Percentiles rank a stretch among this genome's conserved stretches.
Evolutionary conservation across 2,797 vertebrate species (phyloP).

Genomic region (Microtus californicus): DNA sequence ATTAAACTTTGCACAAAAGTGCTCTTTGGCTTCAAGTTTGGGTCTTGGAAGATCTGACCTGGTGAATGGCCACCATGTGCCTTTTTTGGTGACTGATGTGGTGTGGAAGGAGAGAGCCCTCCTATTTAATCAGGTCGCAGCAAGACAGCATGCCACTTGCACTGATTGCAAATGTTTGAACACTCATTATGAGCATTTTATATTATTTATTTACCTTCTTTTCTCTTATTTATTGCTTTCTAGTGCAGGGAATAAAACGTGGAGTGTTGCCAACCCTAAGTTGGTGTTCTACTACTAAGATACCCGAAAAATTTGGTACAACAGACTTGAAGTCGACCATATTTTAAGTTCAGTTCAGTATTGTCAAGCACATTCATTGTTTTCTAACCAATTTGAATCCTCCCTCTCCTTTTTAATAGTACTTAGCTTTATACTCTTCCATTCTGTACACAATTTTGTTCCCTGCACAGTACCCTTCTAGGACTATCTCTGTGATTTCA

Average conservation of each 20-base stretch:
- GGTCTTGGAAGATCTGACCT: background rate
- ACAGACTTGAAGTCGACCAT: background rate
- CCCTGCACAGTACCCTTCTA: background rate
- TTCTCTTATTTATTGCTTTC: background rate
- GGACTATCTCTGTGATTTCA: background rate
- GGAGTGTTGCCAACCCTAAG: background rate
- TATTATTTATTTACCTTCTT: background rate
- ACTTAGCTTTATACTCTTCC: background rate
- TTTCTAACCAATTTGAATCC: background rate
- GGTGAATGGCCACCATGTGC: background rate
- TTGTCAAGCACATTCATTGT: background rate
- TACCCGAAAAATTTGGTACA: background rate
- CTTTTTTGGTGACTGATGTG: slow-evolving; percentile 1
- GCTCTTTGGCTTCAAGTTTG: background rate
- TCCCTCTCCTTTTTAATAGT: background rate
- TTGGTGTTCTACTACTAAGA: background rate
- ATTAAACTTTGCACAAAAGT: background rate
- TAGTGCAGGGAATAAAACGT: background rate
- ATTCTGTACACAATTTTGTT: background rate
- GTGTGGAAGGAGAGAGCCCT: background rate
- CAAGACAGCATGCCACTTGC: background rate
- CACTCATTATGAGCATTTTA: background rate
- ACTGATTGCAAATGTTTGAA: background rate
- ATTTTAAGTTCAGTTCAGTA: background rate
- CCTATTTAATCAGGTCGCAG: background rate